Conservation (phyloP, 2,113 vertebrate species). For the Lanius collurio region DNA sequence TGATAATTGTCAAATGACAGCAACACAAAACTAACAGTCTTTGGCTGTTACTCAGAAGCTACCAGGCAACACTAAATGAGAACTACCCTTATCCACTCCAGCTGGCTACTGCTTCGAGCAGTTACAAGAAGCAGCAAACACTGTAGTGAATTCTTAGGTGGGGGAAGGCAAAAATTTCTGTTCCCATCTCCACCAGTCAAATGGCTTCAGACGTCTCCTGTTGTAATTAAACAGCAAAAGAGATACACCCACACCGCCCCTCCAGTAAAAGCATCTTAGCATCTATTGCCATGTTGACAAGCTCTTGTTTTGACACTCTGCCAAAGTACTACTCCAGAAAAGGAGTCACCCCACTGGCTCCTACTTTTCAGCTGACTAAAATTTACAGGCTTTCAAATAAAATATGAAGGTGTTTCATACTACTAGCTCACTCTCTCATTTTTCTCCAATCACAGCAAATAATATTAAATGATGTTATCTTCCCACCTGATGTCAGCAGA, state of each 20-base stretch:
- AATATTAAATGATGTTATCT: background rate
- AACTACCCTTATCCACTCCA: background rate
- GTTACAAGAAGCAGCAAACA: background rate
- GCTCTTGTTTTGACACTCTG: background rate
- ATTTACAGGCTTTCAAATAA: background rate
- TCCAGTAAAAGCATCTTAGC: background rate
- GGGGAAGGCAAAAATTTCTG: background rate
- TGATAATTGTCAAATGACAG: background rate
- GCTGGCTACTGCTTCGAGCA: background rate
- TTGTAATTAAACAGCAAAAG: background rate
- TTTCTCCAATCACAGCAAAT: background rate
- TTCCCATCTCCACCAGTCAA: background rate
- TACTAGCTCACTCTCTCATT: background rate
- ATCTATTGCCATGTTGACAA: fast-evolving
- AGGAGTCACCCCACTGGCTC: background rate
- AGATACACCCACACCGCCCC: background rate
- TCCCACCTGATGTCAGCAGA: background rate
- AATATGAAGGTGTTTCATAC: background rate
- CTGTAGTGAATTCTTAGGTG: background rate
- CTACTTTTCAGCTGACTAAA: background rate
- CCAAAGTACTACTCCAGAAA: background rate
- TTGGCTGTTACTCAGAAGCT: background rate
- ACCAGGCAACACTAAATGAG: background rate
- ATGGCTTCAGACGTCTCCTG: background rate
- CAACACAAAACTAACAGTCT: background rate